Base-by-base conservation (phyloP, 1,140 invertebrate genomes). In the Meloidogyne hapla region DNA sequence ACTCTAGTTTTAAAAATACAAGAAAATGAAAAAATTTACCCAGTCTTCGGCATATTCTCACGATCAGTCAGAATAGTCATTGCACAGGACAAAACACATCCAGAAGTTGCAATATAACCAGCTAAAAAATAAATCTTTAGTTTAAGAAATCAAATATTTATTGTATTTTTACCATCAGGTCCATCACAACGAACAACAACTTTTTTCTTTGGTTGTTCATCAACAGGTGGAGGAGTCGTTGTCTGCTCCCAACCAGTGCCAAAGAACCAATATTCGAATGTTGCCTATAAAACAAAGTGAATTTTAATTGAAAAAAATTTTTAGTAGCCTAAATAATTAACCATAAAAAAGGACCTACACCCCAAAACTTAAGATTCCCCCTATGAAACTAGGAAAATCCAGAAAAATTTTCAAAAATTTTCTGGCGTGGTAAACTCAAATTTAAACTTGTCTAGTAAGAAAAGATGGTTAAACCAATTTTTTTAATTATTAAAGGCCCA, bases 51-150 rank as follows among this genome's bases (percentile, higher is more conserved):
- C 88, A 95, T 91, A 83, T 92, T 92, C 67, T 92, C 89, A 69
- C 86, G 88, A 87, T 96, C 93, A 56, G 91, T 91, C 0, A 96
- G 88, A 75, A 96, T 89, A 15, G 91, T 92, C 65, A 94, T 79
- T 0, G 91, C 94, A 68, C 91, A 89, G 72, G 92, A 89, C 2
- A 95, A 83, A 76, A 94, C 83, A 67, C 90, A 89, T n/a, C 90
- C 91, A 45, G 91, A 91, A 2, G 94, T 95, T 1, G 91, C 90
- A 8, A 93, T 91, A 89, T 96, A 97, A 63, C 65, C 65, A 38
- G 28, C 40, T 38, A 21, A 21, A 18, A 25, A 67, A 6, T 45
- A 45, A 15, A 15, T 45, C 18, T 15, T 45, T 15, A 42, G 13
- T 15, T 42, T 42, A 42, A 42, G 1, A 8, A 42, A 42, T 42